These are phyloP conservation scores for Harlomillsia oculata DNA, from an alignment of 1,140 invertebrate genomes.

Conservation along the genomic window DNA sequence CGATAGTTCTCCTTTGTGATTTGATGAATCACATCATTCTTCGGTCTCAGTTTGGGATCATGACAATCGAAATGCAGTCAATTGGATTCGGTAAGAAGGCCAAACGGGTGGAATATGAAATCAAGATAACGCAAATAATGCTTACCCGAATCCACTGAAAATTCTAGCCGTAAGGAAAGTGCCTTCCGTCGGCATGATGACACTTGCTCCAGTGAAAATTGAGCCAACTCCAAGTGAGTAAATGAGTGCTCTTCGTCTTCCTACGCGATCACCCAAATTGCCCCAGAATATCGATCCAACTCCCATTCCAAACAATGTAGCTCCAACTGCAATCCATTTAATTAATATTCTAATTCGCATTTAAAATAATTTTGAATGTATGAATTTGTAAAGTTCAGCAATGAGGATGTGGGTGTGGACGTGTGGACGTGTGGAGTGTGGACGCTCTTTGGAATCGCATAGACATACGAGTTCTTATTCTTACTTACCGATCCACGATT, in stretches of 20 bases:
- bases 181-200: slow-evolving; percentile 35
- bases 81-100: too few species aligned
- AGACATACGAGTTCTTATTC: too few species aligned
- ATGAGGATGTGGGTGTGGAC: too few species aligned
- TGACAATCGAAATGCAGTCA: too few species aligned
- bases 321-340: slow-evolving; percentile 25
- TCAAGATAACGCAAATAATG: background rate
- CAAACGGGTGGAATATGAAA: background rate
- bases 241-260: slow-evolving; percentile 26
- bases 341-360: background rate
- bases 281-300: slow-evolving; percentile 34
- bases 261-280: slow-evolving; percentile 30
- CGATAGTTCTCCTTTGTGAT: too few species aligned
- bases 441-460: too few species aligned
- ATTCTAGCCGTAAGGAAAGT: slow-evolving; percentile 32
- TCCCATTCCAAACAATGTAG: slow-evolving; percentile 31
- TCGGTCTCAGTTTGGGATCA: too few species aligned
- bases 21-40: too few species aligned
- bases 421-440: too few species aligned
- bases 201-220: slow-evolving; percentile 31
- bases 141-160: slow-evolving; percentile 33
- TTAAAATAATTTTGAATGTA: too few species aligned
- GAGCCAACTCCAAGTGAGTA: slow-evolving; percentile 32
- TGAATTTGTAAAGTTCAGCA: too few species aligned
- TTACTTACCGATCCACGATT: slow-evolving; percentile 33